These are phyloP conservation scores for Lottia gigantea DNA, from an alignment of 2,888 invertebrate species.

Conservation along the genomic window DNA sequence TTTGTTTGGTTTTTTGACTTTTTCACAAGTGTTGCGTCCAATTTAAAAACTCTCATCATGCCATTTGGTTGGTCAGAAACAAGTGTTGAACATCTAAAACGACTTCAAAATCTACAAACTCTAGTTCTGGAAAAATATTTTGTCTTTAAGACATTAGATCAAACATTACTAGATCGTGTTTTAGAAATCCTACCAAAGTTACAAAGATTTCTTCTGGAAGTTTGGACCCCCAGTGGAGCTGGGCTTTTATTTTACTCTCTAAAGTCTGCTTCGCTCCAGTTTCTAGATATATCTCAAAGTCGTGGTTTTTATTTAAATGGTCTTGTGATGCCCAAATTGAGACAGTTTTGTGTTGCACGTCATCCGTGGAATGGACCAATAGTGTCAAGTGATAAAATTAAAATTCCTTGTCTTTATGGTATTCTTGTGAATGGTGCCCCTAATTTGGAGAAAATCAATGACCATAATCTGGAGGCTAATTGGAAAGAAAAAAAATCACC, in stretches of 20 bases:
- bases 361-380: slow-evolving; percentile 62
- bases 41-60: slow-evolving; percentile 55
- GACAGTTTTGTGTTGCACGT: slow-evolving; percentile 55
- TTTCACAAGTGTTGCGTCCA: slow-evolving; percentile 56
- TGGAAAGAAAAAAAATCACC: slow-evolving; percentile 48
- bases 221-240: slow-evolving; percentile 63
- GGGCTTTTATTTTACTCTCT: slow-evolving; percentile 55
- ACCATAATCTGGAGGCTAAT: slow-evolving; percentile 49
- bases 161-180: slow-evolving; percentile 49
- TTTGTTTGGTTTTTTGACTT: slow-evolving; percentile 62
- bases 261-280: slow-evolving; percentile 52
- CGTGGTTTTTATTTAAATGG: slow-evolving; percentile 60
- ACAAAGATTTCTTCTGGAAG: slow-evolving; percentile 58
- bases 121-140: slow-evolving; percentile 62
- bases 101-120: slow-evolving; percentile 51
- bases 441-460: slow-evolving; percentile 56
- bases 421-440: slow-evolving; percentile 58
- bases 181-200: slow-evolving; percentile 47
- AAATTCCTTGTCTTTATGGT: slow-evolving; percentile 60
- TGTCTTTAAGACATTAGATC: slow-evolving; percentile 57
- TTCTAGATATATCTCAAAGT: slow-evolving; percentile 64
- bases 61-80: slow-evolving; percentile 66
- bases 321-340: slow-evolving; percentile 53
- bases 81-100: slow-evolving; percentile 54
- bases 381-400: slow-evolving; percentile 44